A percentile compares a stretch with the other conserved stretches of the same genome.
Conservation (phyloP, 2,797 vertebrate species). For the Enteromius anoplus region DNA sequence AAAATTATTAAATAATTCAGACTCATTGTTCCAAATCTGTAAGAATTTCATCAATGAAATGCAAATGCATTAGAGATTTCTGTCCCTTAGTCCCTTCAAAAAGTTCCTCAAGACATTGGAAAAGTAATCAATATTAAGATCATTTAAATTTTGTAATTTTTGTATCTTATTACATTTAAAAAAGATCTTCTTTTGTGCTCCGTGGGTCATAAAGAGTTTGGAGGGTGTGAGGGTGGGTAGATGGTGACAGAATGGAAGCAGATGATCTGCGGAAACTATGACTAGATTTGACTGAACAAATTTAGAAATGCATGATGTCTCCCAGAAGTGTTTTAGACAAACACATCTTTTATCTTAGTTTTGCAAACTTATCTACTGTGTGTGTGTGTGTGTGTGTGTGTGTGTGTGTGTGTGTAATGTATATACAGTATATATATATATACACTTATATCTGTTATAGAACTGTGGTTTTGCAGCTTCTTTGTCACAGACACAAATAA, state of each 20-base stretch:
- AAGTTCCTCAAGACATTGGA: neutral
- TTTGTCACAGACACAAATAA: neutral
- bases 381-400: too few species aligned
- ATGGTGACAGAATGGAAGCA: constrained; percentile 13
- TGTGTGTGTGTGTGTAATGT: too few species aligned
- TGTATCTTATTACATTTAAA: too few species aligned
- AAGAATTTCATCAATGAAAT: neutral
- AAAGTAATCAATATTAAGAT: neutral
- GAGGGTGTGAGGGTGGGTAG: neutral
- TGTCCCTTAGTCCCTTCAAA: neutral
- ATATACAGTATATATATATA: too few species aligned
- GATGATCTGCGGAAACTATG: neutral
- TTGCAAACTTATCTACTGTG: neutral
- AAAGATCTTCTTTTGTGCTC: neutral
- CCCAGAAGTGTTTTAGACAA: neutral
- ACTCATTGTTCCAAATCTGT: neutral
- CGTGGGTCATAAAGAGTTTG: neutral
- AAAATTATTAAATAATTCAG: too few species aligned
- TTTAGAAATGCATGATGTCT: neutral
- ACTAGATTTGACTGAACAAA: neutral
- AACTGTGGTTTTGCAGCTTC: neutral
- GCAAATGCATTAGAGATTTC: neutral
- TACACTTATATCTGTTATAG: neutral
- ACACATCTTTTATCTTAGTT: neutral
- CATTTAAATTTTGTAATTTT: neutral